A percentile compares a stretch with the other conserved stretches of the same genome.
These are phyloP conservation scores for Gasteruption jaculator DNA, from an alignment of 2,888 invertebrate genomes.

Conservation along the genomic window DNA sequence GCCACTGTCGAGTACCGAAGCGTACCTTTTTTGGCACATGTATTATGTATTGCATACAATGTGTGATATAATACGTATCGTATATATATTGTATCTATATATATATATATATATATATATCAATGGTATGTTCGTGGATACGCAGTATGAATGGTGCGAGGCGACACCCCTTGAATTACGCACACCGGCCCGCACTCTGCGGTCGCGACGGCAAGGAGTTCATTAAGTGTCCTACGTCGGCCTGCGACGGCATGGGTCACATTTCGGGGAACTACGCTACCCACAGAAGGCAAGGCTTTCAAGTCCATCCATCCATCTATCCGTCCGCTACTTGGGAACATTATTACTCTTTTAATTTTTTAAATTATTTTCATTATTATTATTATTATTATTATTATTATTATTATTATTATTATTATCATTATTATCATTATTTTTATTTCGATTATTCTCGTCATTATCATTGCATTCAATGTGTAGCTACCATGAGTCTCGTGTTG, in stretches of 20 bases:
- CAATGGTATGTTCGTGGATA: conserved; percentile 35
- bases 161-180: conserved; percentile 47
- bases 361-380: conserved; percentile 16
- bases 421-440: conserved; percentile 24
- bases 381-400: no score
- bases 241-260: conserved; percentile 85
- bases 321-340: conserved; percentile 5
- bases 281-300: conserved; percentile 74
- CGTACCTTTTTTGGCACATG: no score
- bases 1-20: no score
- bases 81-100: no score
- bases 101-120: no score
- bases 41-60: no score
- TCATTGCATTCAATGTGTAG: conserved; percentile 38
- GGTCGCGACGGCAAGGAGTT: conserved; percentile 69
- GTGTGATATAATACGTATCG: no score
- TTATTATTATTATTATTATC: no score
- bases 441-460: no score
- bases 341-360: conserved; percentile 8
- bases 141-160: conserved; percentile 48
- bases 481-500: conserved; percentile 45
- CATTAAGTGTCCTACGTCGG: conserved; percentile 74
- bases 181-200: conserved; percentile 52
- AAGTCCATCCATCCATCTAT: not conserved
- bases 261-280: conserved; percentile 85